phyloP scores from a whole-genome alignment of 2,797 vertebrate species.

The Hypotaenidia philippensis region DNA sequence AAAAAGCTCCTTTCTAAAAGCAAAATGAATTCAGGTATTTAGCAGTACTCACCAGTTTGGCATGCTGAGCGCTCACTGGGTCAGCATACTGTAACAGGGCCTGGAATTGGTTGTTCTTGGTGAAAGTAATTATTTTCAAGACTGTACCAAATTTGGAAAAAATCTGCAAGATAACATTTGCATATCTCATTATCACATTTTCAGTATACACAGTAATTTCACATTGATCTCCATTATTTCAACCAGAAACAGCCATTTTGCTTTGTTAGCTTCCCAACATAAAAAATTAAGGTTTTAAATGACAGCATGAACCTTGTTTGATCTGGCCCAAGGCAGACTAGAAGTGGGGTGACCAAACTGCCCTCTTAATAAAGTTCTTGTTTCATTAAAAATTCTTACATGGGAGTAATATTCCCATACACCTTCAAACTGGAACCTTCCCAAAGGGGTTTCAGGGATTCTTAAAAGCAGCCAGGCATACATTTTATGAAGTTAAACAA shows the following conservation, averaged over 20 bases:
- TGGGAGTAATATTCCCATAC: neutral
- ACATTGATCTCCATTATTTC: neutral
- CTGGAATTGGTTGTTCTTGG: constrained; percentile 98
- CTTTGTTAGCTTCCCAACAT: neutral
- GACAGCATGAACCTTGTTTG: accelerated
- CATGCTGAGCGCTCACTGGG: constrained; percentile 89
- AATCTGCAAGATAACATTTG: constrained; percentile 82
- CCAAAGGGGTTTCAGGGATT: neutral
- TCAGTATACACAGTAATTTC: neutral
- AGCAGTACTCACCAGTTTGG: constrained; percentile 90
- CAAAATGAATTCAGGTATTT: neutral
- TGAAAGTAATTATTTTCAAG: constrained; percentile 96
- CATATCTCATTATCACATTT: neutral
- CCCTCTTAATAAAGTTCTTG: too few relatives aligned
- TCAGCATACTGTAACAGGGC: constrained; percentile 93
- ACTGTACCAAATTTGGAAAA: constrained; percentile 97
- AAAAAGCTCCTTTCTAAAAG: neutral
- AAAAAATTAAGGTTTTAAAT: neutral
- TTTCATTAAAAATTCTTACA: neutral
- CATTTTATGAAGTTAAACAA: neutral
- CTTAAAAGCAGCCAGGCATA: neutral
- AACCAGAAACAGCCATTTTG: neutral
- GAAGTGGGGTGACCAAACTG: neutral
- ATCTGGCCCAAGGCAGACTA: neutral
- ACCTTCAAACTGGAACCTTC: neutral